Base-by-base conservation (phyloP, 2,797 vertebrate genomes). In the Cirrhinus molitorella region DNA sequence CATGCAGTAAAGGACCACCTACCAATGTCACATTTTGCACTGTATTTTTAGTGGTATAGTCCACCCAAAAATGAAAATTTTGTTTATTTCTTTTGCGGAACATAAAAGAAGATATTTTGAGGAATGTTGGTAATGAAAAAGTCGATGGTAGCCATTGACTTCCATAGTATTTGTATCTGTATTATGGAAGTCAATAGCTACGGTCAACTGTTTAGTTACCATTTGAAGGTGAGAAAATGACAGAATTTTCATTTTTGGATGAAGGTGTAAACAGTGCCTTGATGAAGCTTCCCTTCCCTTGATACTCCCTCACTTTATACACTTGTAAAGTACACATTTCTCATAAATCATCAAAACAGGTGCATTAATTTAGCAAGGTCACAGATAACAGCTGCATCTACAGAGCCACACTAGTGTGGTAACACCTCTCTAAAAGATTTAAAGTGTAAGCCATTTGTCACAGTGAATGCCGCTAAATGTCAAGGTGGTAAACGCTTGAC, bases 401-500 rank as follows among this genome's bases (percentile, higher is more conserved):
- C 40, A 45, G 6, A 74, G 49, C 34, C 37, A 10, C 7, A 3
- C 53, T 45, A n/a, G 57, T 37, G 79, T 81, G 61, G 31, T 66
- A 71, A 25, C n/a, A 4, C 16, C 4, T 47, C 28, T 66, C 16
- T 47, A 11, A 40, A 43, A 68, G 72, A 45, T 76, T 57, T 76
- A 55, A 55, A 37, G 37, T 6, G 43, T 40, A 55, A 9, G 71
- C 63, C 17, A 59, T 76, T 57, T 76, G 81, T 83, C 63, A 76
- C 2, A 0, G 17, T 59, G 51, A 67, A 45, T 45, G 81, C 72
- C 13, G 2, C 17, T 83, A 66, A 83, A 75, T 66, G 80, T 83
- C 72, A 75, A 67, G n/a, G n/a, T 21, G 59, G 70, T 43, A 65
- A 75, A 61, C 14, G 11, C 65, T 57, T 68, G 81, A 76, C 61